Evolutionary conservation across 2,888 invertebrate species (phyloP).

Genomic region (Cyclophora albipunctata): DNA sequence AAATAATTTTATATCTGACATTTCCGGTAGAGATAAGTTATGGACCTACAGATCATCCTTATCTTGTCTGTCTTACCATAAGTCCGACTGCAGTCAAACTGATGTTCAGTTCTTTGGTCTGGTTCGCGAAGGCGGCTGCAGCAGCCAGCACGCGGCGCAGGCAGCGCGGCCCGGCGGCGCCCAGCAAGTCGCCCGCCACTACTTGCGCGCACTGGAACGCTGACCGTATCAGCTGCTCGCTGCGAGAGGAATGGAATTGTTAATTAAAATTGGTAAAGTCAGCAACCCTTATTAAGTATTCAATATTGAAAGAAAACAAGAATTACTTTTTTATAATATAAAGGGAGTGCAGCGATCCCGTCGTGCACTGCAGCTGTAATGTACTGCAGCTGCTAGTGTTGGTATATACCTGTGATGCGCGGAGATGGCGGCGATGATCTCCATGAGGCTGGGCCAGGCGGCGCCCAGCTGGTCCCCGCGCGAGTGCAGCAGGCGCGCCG

Average conservation of each 20-base stretch:
- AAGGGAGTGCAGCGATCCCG: not conserved
- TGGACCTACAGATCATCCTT: no score
- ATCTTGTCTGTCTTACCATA: constrained; percentile 77
- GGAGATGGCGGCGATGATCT: constrained; percentile 95
- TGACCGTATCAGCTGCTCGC: constrained; percentile 92
- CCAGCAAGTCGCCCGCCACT: constrained; percentile 94
- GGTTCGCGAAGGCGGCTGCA: constrained; percentile 96
- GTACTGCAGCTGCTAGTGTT: no score
- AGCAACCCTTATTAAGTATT: no score
- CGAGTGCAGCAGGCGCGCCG: constrained; percentile 93
- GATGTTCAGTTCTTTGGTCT: constrained; percentile 97
- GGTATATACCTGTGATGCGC: constrained; percentile 85
- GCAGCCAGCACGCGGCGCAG: constrained; percentile 93
- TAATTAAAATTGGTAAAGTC: not conserved
- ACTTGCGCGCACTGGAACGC: constrained; percentile 97
- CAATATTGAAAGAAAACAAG: no score
- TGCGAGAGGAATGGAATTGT: constrained; percentile 32
- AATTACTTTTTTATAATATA: no score
- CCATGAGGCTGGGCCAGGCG: constrained; percentile 96
- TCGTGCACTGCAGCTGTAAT: no score
- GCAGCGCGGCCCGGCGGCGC: constrained; percentile 92
- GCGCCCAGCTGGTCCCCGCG: constrained; percentile 92
- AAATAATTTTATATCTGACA: no score
- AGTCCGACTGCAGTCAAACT: constrained; percentile 97
- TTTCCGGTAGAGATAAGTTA: no score